Evolutionary conservation across 2,888 invertebrate genomes (phyloP).

Genomic region (Cylindroiulus punctatus): DNA sequence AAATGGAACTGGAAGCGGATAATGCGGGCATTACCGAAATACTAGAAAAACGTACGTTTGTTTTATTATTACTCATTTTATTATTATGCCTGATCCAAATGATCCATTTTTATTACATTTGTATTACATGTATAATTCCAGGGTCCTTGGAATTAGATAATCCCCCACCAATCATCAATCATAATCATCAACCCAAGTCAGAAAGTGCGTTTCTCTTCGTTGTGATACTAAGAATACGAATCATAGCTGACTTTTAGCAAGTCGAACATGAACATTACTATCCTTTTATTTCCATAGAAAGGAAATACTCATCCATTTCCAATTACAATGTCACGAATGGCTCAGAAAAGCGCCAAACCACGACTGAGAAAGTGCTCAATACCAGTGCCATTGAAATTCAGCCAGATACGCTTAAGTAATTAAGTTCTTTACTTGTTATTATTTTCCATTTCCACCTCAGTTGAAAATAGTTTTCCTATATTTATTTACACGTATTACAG

Average conservation of each 20-base stretch:
- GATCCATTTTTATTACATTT: neutral
- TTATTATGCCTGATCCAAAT: neutral
- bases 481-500: conserved; percentile 16
- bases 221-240: neutral
- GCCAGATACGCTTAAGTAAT: conserved; percentile 51
- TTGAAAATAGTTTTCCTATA: neutral
- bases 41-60: conserved; percentile 77
- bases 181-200: conserved; percentile 62
- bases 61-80: neutral
- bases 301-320: conserved; percentile 56
- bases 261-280: neutral
- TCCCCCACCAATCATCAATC: conserved; percentile 62
- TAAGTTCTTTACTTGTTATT: neutral
- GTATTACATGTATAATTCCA: conserved; percentile 61
- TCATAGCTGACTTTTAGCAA: neutral
- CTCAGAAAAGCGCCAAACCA: conserved; percentile 57
- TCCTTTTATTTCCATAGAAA: conserved; percentile 54
- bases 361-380: conserved; percentile 55
- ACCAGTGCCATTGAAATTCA: conserved; percentile 42
- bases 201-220: conserved; percentile 64
- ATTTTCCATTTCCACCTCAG: conserved; percentile 11
- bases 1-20: conserved; percentile 98
- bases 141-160: conserved; percentile 88
- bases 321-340: conserved; percentile 55
- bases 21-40: conserved; percentile 97